Conservation (phyloP, 2,888 invertebrate species). For the Thymelicus acteon region DNA sequence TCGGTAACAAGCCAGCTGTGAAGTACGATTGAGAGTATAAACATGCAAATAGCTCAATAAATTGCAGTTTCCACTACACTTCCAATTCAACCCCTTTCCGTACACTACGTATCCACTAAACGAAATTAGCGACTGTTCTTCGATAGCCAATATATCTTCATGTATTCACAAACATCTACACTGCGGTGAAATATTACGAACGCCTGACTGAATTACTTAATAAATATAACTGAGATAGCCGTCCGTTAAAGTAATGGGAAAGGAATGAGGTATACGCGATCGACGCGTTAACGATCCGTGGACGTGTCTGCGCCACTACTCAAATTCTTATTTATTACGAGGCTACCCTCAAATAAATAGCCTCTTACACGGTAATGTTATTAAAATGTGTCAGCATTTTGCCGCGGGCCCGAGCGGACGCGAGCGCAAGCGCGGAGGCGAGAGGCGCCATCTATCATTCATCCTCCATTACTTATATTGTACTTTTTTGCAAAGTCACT, state of each 20-base stretch:
- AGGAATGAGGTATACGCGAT: constrained; percentile 71
- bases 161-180: constrained; percentile 36
- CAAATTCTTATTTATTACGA: constrained; percentile 80
- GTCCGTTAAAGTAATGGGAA: constrained; percentile 61
- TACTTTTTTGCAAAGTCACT: constrained; percentile 84
- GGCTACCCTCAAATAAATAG: constrained; percentile 79
- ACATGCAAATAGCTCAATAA: constrained; percentile 36
- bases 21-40: constrained; percentile 57
- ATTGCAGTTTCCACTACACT: constrained; percentile 35
- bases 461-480: constrained; percentile 85
- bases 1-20: constrained; percentile 58
- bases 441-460: constrained; percentile 81
- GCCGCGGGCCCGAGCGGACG: constrained; percentile 59
- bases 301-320: constrained; percentile 73
- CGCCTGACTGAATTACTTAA: constrained; percentile 40
- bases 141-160: constrained; percentile 29
- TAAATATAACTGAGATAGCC: constrained; percentile 48
- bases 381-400: constrained; percentile 85
- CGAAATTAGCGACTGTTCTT: constrained; percentile 36
- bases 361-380: constrained; percentile 81
- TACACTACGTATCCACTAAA: constrained; percentile 28
- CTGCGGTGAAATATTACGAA: constrained; percentile 36
- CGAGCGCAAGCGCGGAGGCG: constrained; percentile 55
- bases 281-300: constrained; percentile 72
- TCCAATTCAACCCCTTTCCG: constrained; percentile 29